Conservation (phyloP, 2,888 invertebrate species). For the Netelia fuscicornis region DNA sequence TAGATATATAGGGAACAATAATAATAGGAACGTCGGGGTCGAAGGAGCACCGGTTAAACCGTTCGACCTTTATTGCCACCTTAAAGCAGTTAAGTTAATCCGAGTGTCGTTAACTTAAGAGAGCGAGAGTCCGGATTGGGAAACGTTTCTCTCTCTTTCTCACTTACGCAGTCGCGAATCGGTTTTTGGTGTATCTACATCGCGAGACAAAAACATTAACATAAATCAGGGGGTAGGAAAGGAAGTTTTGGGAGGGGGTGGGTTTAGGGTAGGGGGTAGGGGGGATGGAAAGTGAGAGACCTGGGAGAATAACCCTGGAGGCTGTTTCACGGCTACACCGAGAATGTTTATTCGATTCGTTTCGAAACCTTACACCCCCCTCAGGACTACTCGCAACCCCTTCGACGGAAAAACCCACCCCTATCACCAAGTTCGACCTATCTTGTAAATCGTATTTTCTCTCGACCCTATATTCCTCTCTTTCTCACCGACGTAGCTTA, state of each 20-base stretch:
- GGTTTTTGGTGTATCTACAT: conserved; percentile 83
- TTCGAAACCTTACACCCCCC: conserved; percentile 64
- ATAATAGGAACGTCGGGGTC: conserved; percentile 70
- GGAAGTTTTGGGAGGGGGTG: conserved; percentile 59
- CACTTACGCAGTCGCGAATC: conserved; percentile 73
- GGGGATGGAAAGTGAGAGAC: conserved; percentile 69
- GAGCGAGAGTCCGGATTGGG: conserved; percentile 69
- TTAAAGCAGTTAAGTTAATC: conserved; percentile 84
- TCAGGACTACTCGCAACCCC: conserved; percentile 26
- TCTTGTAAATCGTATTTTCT: conserved; percentile 43
- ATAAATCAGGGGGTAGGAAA: conserved; percentile 82
- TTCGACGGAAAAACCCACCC: conserved; percentile 16
- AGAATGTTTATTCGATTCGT: conserved; percentile 83
- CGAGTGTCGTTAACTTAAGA: conserved; percentile 77
- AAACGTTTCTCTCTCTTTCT: conserved; percentile 46
- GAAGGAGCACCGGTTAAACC: conserved; percentile 82
- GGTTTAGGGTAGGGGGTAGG: conserved; percentile 53
- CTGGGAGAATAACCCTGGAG: conserved; percentile 71
- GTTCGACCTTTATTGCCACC: conserved; percentile 83
- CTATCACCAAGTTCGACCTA: conserved; percentile 58
- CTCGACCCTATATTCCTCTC: conserved; percentile 69
- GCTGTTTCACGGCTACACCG: conserved; percentile 60
- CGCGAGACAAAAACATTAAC: conserved; percentile 84
- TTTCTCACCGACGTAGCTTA: conserved; percentile 35
- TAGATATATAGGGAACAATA: conserved; percentile 28